phyloP scores from a whole-genome alignment of 2,113 vertebrate species.

The Jaculus jaculus region DNA sequence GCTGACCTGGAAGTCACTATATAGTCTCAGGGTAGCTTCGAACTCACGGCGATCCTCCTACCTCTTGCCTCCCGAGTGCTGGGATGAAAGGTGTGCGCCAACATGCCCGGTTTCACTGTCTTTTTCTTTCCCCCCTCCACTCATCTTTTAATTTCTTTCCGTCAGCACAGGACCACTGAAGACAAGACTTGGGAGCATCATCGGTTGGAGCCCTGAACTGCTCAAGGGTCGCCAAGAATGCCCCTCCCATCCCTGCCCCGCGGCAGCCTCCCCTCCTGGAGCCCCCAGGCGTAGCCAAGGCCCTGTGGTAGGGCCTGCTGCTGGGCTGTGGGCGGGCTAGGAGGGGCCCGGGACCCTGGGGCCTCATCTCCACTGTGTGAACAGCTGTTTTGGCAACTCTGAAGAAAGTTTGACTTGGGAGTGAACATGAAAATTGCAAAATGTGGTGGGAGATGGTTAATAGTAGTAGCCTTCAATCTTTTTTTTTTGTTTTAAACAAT shows the following conservation, averaged over 20 bases:
- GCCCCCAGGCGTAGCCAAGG: neutral
- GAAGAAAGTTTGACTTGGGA: neutral
- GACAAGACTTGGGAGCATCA: neutral
- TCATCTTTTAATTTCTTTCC: neutral
- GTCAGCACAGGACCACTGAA: neutral
- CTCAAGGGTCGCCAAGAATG: neutral
- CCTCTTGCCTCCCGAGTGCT: no score
- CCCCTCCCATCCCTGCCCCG: no score
- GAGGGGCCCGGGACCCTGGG: neutral
- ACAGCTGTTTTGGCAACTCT: constrained; percentile 23
- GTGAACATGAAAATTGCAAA: neutral
- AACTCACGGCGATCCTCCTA: no score
- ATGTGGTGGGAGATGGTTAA: neutral
- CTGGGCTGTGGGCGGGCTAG: neutral
- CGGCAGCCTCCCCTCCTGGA: neutral
- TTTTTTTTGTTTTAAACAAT: no score
- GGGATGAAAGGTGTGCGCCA: no score
- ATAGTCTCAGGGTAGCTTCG: no score
- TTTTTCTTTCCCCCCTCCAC: neutral
- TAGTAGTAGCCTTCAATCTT: neutral
- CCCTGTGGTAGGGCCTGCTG: neutral
- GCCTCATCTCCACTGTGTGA: neutral
- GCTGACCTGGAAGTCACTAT: no score
- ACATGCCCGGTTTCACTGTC: no score
- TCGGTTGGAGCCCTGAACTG: neutral